Base-by-base conservation (phyloP, 2,888 invertebrate species). In the Cataglyphis cursor region DNA sequence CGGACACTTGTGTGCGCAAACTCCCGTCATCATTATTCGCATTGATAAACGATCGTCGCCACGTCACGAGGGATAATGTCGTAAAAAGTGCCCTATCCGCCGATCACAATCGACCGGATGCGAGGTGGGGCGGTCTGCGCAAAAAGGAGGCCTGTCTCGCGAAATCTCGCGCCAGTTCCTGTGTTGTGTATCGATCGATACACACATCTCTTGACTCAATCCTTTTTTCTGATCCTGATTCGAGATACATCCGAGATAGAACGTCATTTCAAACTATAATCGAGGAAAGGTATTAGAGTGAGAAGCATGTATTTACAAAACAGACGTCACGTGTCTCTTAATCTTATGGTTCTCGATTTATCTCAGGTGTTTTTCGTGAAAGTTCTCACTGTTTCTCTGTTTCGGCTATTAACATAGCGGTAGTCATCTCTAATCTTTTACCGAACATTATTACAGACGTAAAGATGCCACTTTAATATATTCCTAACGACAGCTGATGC, bases 41-140 rank as follows among this genome's bases (percentile, higher is more conserved):
- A 89, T 90, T 92, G 92, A 92, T 89, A 91, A 91, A 91, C 91
- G 92, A 92, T 91, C 92, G 90, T 87, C 82, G 85, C 85, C 89
- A 84, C 86, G 90, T 89, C 90, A 90, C 44, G 78, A 80, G 38
- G 87, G 89, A 90, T 90, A 91, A 92, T 91, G 65, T 78, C 24
- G 68, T 83, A 83, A 86, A 76, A 85, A 85, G 83, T 83, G 64
- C 72, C 64, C 72, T n/a, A 57, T 68, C 66, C 86, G 68, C 70
- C 84, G 86, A 88, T 88, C 72, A 86, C 88, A 90, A 90, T 90
- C 90, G 85, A 85, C 91, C 88, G 91, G 91, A 90, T 81, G 91
- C 86, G 82, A 83, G 84, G 54, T n/a, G 28, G 21, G 28, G 28
- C 28, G 41, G 59, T 28, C 15, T 18, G 21, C 10, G 12, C 24